Base-by-base conservation (phyloP, 2,797 vertebrate species). In the Enteromius treurensis region DNA sequence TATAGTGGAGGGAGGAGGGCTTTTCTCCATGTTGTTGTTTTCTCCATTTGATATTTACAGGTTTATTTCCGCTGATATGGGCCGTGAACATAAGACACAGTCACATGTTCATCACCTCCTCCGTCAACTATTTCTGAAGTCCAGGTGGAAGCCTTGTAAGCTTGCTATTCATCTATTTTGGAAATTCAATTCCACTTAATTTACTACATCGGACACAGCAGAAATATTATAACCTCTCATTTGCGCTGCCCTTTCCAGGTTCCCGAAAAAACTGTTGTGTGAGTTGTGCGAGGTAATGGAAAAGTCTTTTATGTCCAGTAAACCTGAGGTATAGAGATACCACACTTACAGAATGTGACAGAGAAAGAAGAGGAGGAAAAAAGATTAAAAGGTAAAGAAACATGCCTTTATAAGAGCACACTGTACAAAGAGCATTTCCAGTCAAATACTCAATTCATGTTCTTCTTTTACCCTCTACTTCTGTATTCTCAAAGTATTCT, bases 261-360 rank as follows among this genome's bases (percentile, higher is more conserved):
- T 94, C 94, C 91, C 89, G 88, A 82, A 87, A 93, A 88, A 94
- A 95, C 96, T 95, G 95, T 94, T 91, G 58, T 91, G 58, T 81
- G 84, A 89, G 89, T 92, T 95, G 96, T 95, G 96, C 95, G 96
- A 96, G 95, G 96, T 96, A 96, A 94, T 94, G 93, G 95, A 91
- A 94, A 92, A 94, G 93, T 84, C 85, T 88, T 90, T 86, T 92
- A 93, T 96, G 94, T 97, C 97, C 96, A 97, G 96, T 97, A 97
- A 97, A 97, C 96, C 96, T 98, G 97, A 99, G 97, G 97, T 98
- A 97, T 96, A 93, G 91, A 92, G 89, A 96, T 95, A 96, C 95
- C 93, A 89, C 95, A 93, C 95, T 95, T 95, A 94, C 94, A 96
- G 95, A 94, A 95, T 95, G 94, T 96, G 95, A 96, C 92, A 88